phyloP scores from a whole-genome alignment of 2,888 invertebrate genomes.

The Iselma pallidipennis region DNA sequence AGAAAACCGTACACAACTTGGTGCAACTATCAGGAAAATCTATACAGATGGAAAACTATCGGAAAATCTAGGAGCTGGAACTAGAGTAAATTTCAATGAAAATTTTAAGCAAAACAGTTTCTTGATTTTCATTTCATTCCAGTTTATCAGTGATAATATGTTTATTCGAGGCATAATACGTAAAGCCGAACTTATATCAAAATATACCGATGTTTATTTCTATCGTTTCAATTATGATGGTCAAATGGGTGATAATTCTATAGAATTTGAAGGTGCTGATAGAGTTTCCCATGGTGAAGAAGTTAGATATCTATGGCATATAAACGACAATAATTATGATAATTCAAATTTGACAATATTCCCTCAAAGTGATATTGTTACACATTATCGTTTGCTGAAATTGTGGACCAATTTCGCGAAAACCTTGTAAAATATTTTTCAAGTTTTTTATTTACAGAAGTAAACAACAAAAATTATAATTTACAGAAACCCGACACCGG shows the following conservation, averaged over 20 bases:
- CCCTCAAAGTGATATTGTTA: conserved; percentile 20
- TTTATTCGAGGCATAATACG: conserved; percentile 23
- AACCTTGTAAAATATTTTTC: background rate
- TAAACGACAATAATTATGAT: no score
- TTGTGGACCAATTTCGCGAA: conserved; percentile 29
- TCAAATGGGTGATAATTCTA: background rate
- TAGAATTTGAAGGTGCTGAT: conserved; percentile 15
- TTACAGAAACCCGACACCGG: conserved; percentile 13
- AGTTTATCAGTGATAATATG: conserved; percentile 17
- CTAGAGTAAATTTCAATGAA: conserved; percentile 11
- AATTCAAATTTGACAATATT: conserved; percentile 15
- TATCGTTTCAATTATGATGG: background rate
- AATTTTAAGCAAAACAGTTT: no score
- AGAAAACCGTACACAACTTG: background rate
- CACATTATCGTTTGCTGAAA: conserved; percentile 21
- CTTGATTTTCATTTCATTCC: background rate
- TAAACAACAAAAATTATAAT: conserved; percentile 42
- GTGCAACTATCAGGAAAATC: conserved; percentile 5
- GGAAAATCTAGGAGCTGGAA: conserved; percentile 1
- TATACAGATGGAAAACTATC: conserved; percentile 9
- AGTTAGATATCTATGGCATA: conserved; percentile 30
- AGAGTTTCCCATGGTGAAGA: conserved; percentile 37
- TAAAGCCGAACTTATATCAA: background rate
- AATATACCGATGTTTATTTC: background rate
- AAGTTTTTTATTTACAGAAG: background rate